A percentile compares a stretch with the other conserved stretches of the same genome.
Evolutionary conservation across 2,797 vertebrate species (phyloP).

Genomic region (Channallabes apus): DNA sequence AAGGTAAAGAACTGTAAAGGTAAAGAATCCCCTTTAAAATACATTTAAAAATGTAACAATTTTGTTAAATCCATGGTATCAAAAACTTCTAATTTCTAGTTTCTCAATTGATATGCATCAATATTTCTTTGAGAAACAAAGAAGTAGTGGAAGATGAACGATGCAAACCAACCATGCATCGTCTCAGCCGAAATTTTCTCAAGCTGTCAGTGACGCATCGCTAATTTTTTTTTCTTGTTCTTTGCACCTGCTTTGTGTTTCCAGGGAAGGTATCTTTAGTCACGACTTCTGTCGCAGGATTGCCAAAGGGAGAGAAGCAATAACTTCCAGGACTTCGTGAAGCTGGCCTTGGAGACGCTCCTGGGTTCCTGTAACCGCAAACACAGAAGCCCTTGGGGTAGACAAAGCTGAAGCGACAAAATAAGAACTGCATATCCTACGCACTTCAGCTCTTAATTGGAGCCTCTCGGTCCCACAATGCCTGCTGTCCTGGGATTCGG

Average conservation of each 20-base stretch:
- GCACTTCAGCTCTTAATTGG: constrained; percentile 11
- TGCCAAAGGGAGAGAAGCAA: constrained; percentile 85
- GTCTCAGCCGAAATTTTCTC: background rate
- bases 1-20: too few relatives aligned
- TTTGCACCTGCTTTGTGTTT: constrained; percentile 45
- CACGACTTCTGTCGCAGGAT: constrained; percentile 70
- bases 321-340: constrained; percentile 82
- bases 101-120: too few relatives aligned
- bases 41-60: background rate
- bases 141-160: background rate
- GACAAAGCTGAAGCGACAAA: constrained; percentile 64
- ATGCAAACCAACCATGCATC: background rate
- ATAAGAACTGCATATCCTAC: background rate
- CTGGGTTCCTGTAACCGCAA: constrained; percentile 77
- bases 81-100: background rate
- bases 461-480: background rate
- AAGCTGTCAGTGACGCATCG: background rate
- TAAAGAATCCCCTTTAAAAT: background rate
- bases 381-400: constrained; percentile 62
- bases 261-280: constrained; percentile 68
- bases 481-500: constrained; percentile 16
- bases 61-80: background rate
- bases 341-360: constrained; percentile 80
- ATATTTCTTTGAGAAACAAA: background rate
- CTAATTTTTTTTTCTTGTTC: background rate